Evolutionary conservation across 2,797 vertebrate genomes (phyloP), one percentile per base, ranked within the genome.

Genomic region (Diceros bicornis): DNA sequence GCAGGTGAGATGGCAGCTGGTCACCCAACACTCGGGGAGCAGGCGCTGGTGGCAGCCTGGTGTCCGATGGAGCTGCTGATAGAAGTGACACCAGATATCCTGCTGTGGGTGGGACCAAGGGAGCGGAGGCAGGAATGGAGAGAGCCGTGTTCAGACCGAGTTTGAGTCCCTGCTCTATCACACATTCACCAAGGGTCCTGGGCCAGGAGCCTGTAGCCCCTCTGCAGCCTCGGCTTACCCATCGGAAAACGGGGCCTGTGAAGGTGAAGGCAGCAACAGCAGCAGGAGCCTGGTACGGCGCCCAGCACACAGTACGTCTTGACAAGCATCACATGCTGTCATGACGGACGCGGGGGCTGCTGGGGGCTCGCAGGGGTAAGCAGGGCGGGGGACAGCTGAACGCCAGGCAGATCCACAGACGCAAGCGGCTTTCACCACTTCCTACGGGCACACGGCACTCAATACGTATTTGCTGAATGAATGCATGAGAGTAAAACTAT

Each of bases 41-140:
- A 41, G 96, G 89, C 61, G 5, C 68, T 3, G 0, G 66, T 11
- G 77, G 75, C 88, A 47, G 97, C 89, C 96, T 88, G 91, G 74
- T 75, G 79, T 88, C 93, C 0, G 97, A 98, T 98, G 97, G 94
- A 95, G 41, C 84, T 20, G 57, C 66, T 57, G 97, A 98, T 97
- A 97, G 66, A 64, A 81, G 64, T 23, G 96, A 97, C 92, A 98
- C 90, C 55, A 44, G 97, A 97, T 92, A 96, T 18, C 82, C n/a
- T 37, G 50, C 52, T 9, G 74, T 2, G 16, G 94, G 68, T 10
- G 55, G 47, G 81, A 69, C 37, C 4, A 1, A 72, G 62, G 66
- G 16, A 50, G 47, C 69, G 71, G 13, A 18, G 12, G 57, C 44
- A 59, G 57, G 55, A 17, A 18, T 6, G 0, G 37, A 52, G 32